A percentile compares a stretch with the other conserved stretches of the same genome.
phyloP scores from a whole-genome alignment of 1,140 invertebrate species.

The Plectrocnemia conspersa region DNA sequence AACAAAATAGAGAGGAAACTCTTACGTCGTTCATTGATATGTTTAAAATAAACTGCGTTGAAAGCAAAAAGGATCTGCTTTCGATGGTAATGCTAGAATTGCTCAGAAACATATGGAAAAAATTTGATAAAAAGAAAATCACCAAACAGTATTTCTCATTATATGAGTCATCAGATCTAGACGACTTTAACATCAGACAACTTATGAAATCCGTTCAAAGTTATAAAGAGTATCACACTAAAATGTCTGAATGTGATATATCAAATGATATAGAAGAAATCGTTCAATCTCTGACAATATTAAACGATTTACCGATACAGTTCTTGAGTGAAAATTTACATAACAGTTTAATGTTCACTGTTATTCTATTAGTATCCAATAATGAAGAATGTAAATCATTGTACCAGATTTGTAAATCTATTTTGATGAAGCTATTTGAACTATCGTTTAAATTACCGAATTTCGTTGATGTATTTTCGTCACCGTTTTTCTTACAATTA shows the following conservation, averaged over 20 bases:
- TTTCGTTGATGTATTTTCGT: conserved; percentile 22
- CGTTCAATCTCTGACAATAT: conserved; percentile 15
- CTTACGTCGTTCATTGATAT: not conserved
- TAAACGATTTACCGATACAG: conserved; percentile 22
- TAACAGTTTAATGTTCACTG: conserved; percentile 13
- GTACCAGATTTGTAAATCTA: conserved; percentile 16
- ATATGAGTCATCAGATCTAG: conserved; percentile 15
- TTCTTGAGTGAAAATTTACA: conserved; percentile 28
- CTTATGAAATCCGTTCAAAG: conserved; percentile 14
- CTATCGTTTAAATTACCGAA: conserved; percentile 24
- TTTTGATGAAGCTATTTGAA: conserved; percentile 28
- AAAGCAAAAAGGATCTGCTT: conserved; percentile 19
- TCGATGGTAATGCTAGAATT: conserved; percentile 19
- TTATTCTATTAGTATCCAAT: conserved; percentile 5
- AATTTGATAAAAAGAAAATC: conserved; percentile 17
- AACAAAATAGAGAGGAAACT: too few relatives aligned
- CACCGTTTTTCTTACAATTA: conserved; percentile 4
- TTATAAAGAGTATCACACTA: conserved; percentile 2
- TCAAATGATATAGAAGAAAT: conserved; percentile 20
- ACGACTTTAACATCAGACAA: conserved; percentile 24
- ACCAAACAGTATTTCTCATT: conserved; percentile 24
- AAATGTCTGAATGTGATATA: conserved; percentile 16
- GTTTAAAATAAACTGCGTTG: conserved; percentile 15
- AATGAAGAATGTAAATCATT: conserved; percentile 15
- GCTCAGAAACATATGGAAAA: conserved; percentile 17